Evolutionary conservation across 2,888 invertebrate genomes (phyloP).

Genomic region (Philereme vetulata): DNA sequence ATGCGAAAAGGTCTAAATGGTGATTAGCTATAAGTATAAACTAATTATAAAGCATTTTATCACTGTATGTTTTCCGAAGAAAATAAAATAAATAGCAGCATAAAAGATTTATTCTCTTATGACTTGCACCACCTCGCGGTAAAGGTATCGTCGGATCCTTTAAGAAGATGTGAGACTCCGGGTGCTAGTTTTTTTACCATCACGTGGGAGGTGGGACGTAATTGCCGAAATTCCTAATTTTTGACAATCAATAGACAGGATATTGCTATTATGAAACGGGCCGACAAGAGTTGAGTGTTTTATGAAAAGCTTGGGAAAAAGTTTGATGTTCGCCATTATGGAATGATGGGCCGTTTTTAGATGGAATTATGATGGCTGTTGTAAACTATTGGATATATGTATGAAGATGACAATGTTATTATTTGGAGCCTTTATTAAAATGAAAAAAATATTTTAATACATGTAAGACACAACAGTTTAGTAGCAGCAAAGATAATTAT

Average conservation of each 20-base stretch:
- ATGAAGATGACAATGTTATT: slow-evolving; percentile 8
- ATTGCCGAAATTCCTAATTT: slow-evolving; percentile 83
- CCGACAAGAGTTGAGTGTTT: slow-evolving; percentile 44
- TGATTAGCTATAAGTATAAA: too few relatives aligned
- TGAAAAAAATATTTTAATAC: too few relatives aligned
- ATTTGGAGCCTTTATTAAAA: neutral
- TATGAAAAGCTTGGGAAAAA: slow-evolving; percentile 50
- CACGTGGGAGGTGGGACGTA: slow-evolving; percentile 81
- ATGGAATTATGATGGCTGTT: slow-evolving; percentile 26
- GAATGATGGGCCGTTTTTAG: slow-evolving; percentile 20
- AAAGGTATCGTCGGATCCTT: slow-evolving; percentile 71
- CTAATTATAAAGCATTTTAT: too few relatives aligned
- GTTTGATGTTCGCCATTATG: slow-evolving; percentile 39
- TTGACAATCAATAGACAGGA: slow-evolving; percentile 83
- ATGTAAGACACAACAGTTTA: too few relatives aligned
- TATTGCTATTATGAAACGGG: slow-evolving; percentile 79
- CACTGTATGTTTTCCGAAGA: too few relatives aligned
- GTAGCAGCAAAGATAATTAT: too few relatives aligned
- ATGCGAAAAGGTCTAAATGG: too few relatives aligned
- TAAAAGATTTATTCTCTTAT: slow-evolving; percentile 30
- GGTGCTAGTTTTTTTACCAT: slow-evolving; percentile 74
- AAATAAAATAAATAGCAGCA: too few relatives aligned
- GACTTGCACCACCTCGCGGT: slow-evolving; percentile 36
- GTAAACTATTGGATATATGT: slow-evolving; percentile 23
- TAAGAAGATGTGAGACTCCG: slow-evolving; percentile 75